Evolutionary conservation across 1,140 invertebrate species (phyloP), one percentile per base, ranked within the genome.

Genomic region (Acromyrmex echinatior): DNA sequence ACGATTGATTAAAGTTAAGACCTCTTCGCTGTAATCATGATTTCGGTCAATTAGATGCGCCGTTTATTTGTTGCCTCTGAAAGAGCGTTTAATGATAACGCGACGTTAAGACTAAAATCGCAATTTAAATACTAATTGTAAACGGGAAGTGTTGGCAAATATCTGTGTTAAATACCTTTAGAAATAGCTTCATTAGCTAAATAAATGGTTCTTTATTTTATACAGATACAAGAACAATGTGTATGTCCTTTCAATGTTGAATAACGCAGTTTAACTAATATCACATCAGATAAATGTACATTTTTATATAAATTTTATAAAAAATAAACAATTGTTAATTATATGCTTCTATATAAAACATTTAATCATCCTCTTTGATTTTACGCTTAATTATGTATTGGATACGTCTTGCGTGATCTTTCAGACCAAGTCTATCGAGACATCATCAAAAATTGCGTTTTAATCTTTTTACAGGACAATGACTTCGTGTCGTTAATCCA

Each of bases 341-440:
- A 65, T 28, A 45, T n/a, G 25, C 21, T 65, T 58, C 1, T n/a
- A 28, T 25, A n/a, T 6, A 3, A 77, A 63, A 16, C 6, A 31
- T n/a, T 31, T 10, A 56, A 58, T 62, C 6, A 10, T 31, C 18
- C 31, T 79, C 21, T 74, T 60, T 71, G 31, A 28, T 5, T 31
- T 68, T 7, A 3, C 6, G 39, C 14, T 68, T 9, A 81, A 18
- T 71, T 35, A 4, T 45, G 16, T 70, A 31, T 45, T 10, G 1
- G 21, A 53, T 39, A 21, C 18, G 28, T 70, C 16, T 5, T 63
- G 18, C 10, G 65, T 56, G 18, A 74, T 82, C 5, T 31, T 60
- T 31, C 39, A 3, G n/a, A n/a, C 53, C 21, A 71, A 82, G 51
- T 82, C 56, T 71, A 81, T 73, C 25, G 45, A 82, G 68, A 51